These are phyloP conservation scores for Hypotaenidia philippensis DNA, from an alignment of 2,797 vertebrate genomes.

Conservation along the genomic window DNA sequence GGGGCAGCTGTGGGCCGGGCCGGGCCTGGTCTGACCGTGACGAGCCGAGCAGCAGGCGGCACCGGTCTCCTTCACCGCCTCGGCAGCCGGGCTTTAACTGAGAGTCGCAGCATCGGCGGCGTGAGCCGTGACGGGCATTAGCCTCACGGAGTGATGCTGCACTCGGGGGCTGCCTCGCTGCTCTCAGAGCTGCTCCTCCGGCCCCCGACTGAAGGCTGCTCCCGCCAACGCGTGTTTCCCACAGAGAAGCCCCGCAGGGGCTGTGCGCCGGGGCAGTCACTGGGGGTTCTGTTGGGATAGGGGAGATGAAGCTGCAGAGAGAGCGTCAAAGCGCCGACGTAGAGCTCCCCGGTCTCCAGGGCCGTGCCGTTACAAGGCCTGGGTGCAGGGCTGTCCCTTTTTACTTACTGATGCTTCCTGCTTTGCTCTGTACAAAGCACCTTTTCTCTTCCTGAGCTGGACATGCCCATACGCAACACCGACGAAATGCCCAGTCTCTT, in stretches of 20 bases:
- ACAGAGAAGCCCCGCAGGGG: fast-evolving
- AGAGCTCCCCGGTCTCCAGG: background rate
- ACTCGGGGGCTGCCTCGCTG: too few relatives aligned
- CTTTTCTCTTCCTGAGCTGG: background rate
- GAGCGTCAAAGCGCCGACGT: background rate
- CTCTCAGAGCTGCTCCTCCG: fast-evolving
- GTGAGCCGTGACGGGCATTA: too few relatives aligned
- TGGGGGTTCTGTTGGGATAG: fast-evolving
- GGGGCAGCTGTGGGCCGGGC: background rate
- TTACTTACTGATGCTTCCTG: background rate
- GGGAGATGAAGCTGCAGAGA: background rate
- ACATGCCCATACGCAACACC: fast-evolving
- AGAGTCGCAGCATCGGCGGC: background rate
- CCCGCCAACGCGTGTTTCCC: fast-evolving
- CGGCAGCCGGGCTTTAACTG: too few relatives aligned
- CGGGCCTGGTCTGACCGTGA: too few relatives aligned
- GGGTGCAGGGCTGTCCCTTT: background rate
- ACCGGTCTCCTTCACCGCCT: background rate
- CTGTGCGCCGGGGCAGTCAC: fast-evolving
- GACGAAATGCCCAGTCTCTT: too few relatives aligned
- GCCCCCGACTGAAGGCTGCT: fast-evolving
- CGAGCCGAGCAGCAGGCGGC: background rate
- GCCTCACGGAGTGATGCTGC: too few relatives aligned
- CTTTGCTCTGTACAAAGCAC: background rate
- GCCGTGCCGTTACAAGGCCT: fast-evolving